These are phyloP conservation scores for Danionella dracula DNA, from an alignment of 2,797 vertebrate species.

Conservation along the genomic window DNA sequence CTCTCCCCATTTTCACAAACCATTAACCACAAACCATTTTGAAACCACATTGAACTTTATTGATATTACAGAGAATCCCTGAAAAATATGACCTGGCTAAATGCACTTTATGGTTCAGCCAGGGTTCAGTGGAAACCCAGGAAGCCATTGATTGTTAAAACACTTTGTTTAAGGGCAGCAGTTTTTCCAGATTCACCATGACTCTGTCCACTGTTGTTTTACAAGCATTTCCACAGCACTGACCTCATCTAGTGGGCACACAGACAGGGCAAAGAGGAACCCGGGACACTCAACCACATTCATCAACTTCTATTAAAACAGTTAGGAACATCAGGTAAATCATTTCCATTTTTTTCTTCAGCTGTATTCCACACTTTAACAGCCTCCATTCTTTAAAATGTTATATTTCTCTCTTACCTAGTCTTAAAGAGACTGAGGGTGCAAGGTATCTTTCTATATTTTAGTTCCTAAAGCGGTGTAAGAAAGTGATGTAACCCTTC, in stretches of 20 bases:
- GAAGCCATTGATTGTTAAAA: slow-evolving; percentile 18
- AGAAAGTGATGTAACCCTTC: no score
- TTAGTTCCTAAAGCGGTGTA: no score
- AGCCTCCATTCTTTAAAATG: no score
- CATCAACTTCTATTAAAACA: background rate
- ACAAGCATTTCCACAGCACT: slow-evolving; percentile 16
- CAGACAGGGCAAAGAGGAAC: background rate
- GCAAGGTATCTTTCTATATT: no score
- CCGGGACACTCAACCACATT: background rate
- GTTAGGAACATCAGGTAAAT: background rate
- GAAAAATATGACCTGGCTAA: slow-evolving; percentile 10
- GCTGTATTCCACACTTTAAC: no score
- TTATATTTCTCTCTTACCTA: no score
- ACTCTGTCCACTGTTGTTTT: background rate
- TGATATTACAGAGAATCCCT: slow-evolving; percentile 35
- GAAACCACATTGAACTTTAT: slow-evolving; percentile 31
- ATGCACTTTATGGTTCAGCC: background rate
- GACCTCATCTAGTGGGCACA: slow-evolving; percentile 17
- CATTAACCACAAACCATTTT: slow-evolving; percentile 29
- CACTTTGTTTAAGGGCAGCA: slow-evolving; percentile 8
- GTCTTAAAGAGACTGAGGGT: no score
- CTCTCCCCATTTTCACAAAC: slow-evolving; percentile 10
- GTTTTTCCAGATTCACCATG: slow-evolving; percentile 16
- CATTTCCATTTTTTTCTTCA: no score
- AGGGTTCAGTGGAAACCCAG: slow-evolving; percentile 7